Evolutionary conservation across 2,797 vertebrate species (phyloP), one percentile per base, ranked within the genome.

Genomic region (Fistularia commersonii): DNA sequence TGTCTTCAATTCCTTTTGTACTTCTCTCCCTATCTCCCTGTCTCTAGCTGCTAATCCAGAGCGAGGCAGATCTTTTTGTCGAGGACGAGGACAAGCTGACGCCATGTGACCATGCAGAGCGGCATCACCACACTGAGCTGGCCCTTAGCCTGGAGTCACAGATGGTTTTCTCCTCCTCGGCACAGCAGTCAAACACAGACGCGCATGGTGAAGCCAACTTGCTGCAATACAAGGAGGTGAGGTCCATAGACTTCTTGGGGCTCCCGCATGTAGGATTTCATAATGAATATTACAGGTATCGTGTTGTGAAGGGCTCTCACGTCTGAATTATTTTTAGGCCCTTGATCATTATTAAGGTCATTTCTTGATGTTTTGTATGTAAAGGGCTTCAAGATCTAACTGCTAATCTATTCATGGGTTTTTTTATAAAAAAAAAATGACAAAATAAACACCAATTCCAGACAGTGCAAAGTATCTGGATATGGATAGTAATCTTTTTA

Each of bases 1-100:
- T 33, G n/a, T 54, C 35, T 41, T 45, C 11, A 59, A 6, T 59
- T 49, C 14, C 14, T 54, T 57, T 43, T 69, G 37, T 56, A 36
- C 8, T 40, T 10, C 14, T 23, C 4, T 23, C 23, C 4, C 23
- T 23, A 23, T 23, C 23, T 23, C 23, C 23, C 2, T 23, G 23
- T 23, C 34, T 80, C 39, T 83, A 99, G 97, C 91, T 97, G 82
- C 88, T 99, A 60, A 94, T 99, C 82, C 95, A 92, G 83, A 94
- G 93, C 42, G 91, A 95, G 75, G 95, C 95, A 48, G 94, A 97
- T 81, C 90, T 99, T 77, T 99, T 98, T 88, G 91, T 94, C 50
- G 97, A 99, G 85, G 98, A 99, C 45, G 95, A 99, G 75, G 94
- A 96, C 80, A 96, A 94, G 87, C 90, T 98, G 86, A 99, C 97